Evolutionary conservation across 2,888 invertebrate species (phyloP).

Genomic region (Acanthococcus lagerstroemiae): DNA sequence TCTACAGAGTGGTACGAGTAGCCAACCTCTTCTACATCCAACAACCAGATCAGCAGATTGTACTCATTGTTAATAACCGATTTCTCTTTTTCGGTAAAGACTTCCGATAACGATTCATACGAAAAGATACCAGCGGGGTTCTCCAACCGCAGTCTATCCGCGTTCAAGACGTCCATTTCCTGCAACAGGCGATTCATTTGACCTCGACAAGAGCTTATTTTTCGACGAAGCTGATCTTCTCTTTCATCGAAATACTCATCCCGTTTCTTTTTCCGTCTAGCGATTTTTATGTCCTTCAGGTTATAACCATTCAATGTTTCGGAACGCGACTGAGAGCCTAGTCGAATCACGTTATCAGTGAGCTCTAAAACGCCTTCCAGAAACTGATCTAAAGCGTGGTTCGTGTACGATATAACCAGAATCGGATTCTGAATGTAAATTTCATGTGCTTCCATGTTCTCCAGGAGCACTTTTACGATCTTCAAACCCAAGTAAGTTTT

Average conservation of each 20-base stretch:
- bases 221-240: too few species aligned
- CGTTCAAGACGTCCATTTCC: neutral
- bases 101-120: neutral
- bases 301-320: neutral
- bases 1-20: too few species aligned
- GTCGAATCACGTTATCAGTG: neutral
- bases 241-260: too few species aligned
- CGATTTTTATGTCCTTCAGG: neutral
- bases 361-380: neutral
- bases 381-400: neutral
- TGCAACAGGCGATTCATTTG: neutral
- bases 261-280: neutral
- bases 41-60: neutral
- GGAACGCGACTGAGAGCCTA: neutral
- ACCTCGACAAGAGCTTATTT: too few species aligned
- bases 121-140: neutral
- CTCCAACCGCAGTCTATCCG: neutral
- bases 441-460: slow-evolving; percentile 7
- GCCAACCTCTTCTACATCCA: neutral
- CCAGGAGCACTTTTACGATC: slow-evolving; percentile 48
- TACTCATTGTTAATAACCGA: neutral
- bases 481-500: slow-evolving; percentile 64
- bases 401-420: neutral
- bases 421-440: neutral
- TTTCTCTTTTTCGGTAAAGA: neutral